Conservation (phyloP, 2,797 vertebrate species). For the Pseudomugil tenellus region DNA sequence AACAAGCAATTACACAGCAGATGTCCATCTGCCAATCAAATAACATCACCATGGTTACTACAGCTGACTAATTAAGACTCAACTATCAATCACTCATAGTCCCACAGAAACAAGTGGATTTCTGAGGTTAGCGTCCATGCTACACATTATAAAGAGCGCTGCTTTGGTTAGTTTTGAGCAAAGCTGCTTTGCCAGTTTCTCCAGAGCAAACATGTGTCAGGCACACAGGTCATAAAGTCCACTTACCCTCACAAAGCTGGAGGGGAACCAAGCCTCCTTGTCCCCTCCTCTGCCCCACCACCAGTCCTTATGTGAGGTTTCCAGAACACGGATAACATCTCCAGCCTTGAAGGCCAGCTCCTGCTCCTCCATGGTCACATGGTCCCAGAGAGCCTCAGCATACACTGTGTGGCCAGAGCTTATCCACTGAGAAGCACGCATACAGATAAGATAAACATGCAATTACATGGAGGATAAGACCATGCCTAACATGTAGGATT, state of each 20-base stretch:
- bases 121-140: slow-evolving; percentile 32
- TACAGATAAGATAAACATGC: slow-evolving; percentile 62
- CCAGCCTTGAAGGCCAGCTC: slow-evolving; percentile 98
- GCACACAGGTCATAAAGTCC: slow-evolving; percentile 62
- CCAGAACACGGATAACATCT: slow-evolving; percentile 94
- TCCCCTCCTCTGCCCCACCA: slow-evolving; percentile 96
- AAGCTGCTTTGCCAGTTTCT: slow-evolving; percentile 57
- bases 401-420: slow-evolving; percentile 89
- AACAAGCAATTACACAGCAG: slow-evolving; percentile 57
- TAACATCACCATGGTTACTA: slow-evolving; percentile 50
- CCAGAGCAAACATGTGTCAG: slow-evolving; percentile 59
- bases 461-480: slow-evolving; percentile 67
- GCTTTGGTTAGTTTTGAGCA: slow-evolving; percentile 57
- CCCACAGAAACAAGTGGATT: slow-evolving; percentile 61
- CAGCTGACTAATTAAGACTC: slow-evolving; percentile 58
- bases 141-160: slow-evolving; percentile 40
- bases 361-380: slow-evolving; percentile 98
- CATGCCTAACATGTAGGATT: slow-evolving; percentile 66
- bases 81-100: slow-evolving; percentile 74
- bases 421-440: slow-evolving; percentile 85
- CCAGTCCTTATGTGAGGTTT: slow-evolving; percentile 95
- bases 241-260: slow-evolving; percentile 96
- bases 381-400: slow-evolving; percentile 98
- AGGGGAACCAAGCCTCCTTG: slow-evolving; percentile 96
- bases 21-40: slow-evolving; percentile 67